phyloP scores from a whole-genome alignment of 2,888 invertebrate species.

The Chloroclystis v-ata region DNA sequence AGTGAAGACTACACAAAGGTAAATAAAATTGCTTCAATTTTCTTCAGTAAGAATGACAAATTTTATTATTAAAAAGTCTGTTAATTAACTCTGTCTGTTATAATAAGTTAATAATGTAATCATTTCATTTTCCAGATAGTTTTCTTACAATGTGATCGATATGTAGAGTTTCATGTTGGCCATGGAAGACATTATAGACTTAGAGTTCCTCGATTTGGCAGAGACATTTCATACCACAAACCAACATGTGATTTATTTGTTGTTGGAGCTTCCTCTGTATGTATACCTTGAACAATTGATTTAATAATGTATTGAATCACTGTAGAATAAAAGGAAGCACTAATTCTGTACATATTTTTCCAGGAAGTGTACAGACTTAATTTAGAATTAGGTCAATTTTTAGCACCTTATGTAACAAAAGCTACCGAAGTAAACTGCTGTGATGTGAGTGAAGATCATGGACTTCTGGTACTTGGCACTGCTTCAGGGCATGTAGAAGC shows the following conservation, averaged over 20 bases:
- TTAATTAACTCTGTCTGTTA: too few relatives aligned
- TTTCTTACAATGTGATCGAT: slow-evolving; percentile 89
- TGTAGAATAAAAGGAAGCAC: too few relatives aligned
- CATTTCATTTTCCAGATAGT: slow-evolving; percentile 82
- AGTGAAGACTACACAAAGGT: slow-evolving; percentile 98
- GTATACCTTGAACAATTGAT: slow-evolving; percentile 29
- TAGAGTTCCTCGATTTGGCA: slow-evolving; percentile 95
- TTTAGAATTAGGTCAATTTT: slow-evolving; percentile 95
- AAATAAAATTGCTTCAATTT: slow-evolving; percentile 5
- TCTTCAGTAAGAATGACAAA: too few relatives aligned
- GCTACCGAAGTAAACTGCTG: slow-evolving; percentile 89
- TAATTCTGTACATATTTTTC: slow-evolving; percentile 28
- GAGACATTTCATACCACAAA: slow-evolving; percentile 94
- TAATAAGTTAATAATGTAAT: not conserved
- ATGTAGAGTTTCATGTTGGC: slow-evolving; percentile 96
- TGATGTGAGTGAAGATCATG: slow-evolving; percentile 91
- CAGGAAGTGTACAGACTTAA: slow-evolving; percentile 97
- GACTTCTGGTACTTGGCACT: slow-evolving; percentile 91
- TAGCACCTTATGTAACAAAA: slow-evolving; percentile 88
- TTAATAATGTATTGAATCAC: too few relatives aligned
- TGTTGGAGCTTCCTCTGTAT: slow-evolving; percentile 90
- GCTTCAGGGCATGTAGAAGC: slow-evolving; percentile 96
- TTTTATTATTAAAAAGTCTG: too few relatives aligned
- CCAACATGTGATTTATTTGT: slow-evolving; percentile 95
- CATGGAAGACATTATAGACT: slow-evolving; percentile 94